Conservation (phyloP, 2,113 vertebrate genomes). For the human region GRCh38 chr1:158665001-158665500, state of each 20-base stretch:
- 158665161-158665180: background rate
- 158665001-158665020: background rate
- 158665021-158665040: background rate
- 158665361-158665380: background rate
- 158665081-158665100: background rate
- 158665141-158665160: background rate
- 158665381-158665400: background rate
- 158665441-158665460: background rate
- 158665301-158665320: background rate
- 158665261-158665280: background rate
- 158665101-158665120: background rate
- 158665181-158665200: background rate
- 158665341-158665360: background rate
- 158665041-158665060: background rate
- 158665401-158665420: background rate
- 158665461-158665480: background rate
- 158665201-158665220: background rate
- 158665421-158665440: background rate
- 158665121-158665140: background rate
- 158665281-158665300: background rate
- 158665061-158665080: background rate
- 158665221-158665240: background rate
- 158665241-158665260: background rate
- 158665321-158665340: background rate
- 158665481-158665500: background rate